Evolutionary conservation across 1,140 invertebrate genomes (phyloP).

Genomic region (Xylocopa sonorina): DNA sequence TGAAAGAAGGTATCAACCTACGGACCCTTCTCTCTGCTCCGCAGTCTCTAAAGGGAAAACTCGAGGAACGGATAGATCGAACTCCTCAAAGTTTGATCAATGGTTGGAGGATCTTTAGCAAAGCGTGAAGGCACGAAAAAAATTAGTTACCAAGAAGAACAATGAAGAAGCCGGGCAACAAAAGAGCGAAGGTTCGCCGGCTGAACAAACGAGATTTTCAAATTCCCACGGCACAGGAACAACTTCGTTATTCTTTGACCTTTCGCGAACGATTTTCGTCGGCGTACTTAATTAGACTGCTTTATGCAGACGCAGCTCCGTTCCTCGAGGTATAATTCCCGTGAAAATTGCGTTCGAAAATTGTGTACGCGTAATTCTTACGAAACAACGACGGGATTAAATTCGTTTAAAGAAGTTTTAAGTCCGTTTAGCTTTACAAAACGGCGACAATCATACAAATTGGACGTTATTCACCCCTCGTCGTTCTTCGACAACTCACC

Average conservation of each 20-base stretch:
- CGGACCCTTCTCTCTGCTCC: neutral
- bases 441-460: neutral
- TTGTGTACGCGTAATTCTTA: neutral
- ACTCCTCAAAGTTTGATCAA: conserved; percentile 6
- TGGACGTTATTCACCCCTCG: neutral
- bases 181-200: neutral
- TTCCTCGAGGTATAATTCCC: neutral
- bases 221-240: neutral
- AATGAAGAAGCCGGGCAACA: neutral
- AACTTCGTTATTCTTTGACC: neutral
- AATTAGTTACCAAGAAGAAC: neutral
- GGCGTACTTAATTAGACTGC: conserved; percentile 9
- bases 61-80: neutral
- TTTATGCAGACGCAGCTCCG: neutral
- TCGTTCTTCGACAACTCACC: neutral
- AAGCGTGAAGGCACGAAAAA: neutral
- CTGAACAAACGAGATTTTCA: neutral
- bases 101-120: neutral
- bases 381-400: neutral
- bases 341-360: neutral
- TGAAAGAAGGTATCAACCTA: neutral
- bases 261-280: neutral
- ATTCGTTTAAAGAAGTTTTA: neutral
- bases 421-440: neutral
- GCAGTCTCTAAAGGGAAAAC: neutral